Percentiles rank a stretch among this genome's conserved stretches.
phyloP scores from a whole-genome alignment of 2,797 vertebrate genomes.

The Sylvia borin region DNA sequence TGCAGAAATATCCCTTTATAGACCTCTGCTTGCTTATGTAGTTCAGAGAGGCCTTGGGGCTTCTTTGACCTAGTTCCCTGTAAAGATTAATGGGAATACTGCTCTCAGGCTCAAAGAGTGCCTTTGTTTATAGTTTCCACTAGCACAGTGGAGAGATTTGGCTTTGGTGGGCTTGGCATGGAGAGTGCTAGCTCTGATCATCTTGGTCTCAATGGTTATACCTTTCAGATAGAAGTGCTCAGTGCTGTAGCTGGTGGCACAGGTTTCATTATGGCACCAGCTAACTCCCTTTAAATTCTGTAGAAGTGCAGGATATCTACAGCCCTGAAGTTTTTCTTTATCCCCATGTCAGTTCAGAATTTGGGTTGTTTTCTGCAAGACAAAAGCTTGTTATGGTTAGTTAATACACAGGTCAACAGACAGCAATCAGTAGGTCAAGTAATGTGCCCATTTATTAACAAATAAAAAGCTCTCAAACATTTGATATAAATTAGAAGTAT shows the following conservation, averaged over 20 bases:
- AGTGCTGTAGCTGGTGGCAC: background rate
- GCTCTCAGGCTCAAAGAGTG: background rate
- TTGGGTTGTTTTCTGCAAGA: background rate
- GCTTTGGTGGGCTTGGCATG: background rate
- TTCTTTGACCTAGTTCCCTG: constrained; percentile 42
- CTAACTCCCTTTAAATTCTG: background rate
- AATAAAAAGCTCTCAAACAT: constrained; percentile 41
- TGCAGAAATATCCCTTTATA: constrained; percentile 4
- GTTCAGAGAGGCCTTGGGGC: constrained; percentile 30
- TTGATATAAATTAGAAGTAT: constrained; percentile 20
- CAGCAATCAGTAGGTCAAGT: constrained; percentile 44
- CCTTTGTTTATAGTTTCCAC: constrained; percentile 22
- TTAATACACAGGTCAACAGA: constrained; percentile 24
- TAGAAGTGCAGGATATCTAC: background rate
- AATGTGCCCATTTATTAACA: constrained; percentile 56
- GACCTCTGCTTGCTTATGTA: background rate
- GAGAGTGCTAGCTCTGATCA: background rate
- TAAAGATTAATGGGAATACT: background rate
- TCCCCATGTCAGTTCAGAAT: background rate
- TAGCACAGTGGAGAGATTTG: background rate
- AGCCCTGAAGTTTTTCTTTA: background rate
- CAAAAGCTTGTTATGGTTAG: background rate
- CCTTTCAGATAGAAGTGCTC: background rate
- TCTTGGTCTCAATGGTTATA: background rate
- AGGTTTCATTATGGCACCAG: background rate